Percentiles rank a stretch among this genome's conserved stretches.
These are phyloP conservation scores for Perccottus glenii DNA, from an alignment of 2,113 vertebrate genomes.

Conservation along the genomic window DNA sequence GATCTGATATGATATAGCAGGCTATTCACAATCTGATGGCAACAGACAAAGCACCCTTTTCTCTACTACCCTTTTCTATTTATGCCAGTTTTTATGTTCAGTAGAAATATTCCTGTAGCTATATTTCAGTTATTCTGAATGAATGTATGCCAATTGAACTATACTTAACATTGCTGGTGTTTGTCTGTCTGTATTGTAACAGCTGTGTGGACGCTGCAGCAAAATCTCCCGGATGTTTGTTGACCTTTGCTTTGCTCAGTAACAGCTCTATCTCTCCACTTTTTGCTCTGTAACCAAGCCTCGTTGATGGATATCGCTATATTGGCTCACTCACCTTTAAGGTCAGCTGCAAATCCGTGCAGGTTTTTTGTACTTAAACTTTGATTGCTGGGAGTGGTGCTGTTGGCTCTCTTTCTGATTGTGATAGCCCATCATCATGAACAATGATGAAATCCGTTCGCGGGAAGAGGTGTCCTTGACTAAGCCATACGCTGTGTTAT, in stretches of 20 bases:
- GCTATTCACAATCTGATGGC: conserved; percentile 21
- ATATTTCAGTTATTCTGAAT: conserved; percentile 10
- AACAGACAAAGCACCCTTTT: conserved; percentile 7
- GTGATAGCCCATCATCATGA: conserved; percentile 44
- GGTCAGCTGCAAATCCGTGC: conserved; percentile 67
- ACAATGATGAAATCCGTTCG: conserved; percentile 46
- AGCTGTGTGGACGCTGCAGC: conserved; percentile 16
- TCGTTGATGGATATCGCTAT: conserved; percentile 67
- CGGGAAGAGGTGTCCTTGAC: conserved; percentile 43
- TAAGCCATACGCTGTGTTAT: conserved; percentile 29
- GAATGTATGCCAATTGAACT: conserved; percentile 1
- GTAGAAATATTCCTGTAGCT: conserved; percentile 1
- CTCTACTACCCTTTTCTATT: neutral
- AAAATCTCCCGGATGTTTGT: conserved; percentile 38
- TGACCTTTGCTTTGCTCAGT: conserved; percentile 70
- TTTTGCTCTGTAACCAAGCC: conserved; percentile 53
- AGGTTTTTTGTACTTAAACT: conserved; percentile 47
- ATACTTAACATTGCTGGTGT: conserved; percentile 1
- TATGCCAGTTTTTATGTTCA: neutral
- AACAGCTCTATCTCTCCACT: conserved; percentile 54
- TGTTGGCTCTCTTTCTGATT: conserved; percentile 22
- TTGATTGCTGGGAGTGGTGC: conserved; percentile 44
- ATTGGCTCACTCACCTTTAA: conserved; percentile 63
- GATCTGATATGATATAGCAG: conserved; percentile 7
- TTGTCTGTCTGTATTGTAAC: conserved; percentile 1